Base-by-base conservation (phyloP, 2,113 vertebrate genomes). In the Sarotherodon lohbergeri region DNA sequence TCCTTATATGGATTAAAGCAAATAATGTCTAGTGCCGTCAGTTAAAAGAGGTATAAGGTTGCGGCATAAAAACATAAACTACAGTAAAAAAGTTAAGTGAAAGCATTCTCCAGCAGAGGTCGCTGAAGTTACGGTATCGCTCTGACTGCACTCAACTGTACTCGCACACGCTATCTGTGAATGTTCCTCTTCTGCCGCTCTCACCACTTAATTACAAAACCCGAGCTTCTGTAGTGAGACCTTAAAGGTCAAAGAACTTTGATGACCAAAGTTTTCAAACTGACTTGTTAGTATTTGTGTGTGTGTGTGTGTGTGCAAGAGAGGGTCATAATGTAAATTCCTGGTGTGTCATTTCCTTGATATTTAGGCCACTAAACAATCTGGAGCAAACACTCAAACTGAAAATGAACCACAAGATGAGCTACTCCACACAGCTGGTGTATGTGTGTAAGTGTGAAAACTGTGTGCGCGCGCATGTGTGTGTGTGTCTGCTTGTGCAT, bases 301-400 rank as follows among this genome's bases (percentile, higher is more conserved):
- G 24, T 24, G 24, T 84, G 32, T 17, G 14, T 9, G 2, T 22
- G 22, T 22, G 22, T 22, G 22, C 9, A n/a, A 6, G 2, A 7
- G 9, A 81, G 34, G 76, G 41, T 39, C 52, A 59, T n/a, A 46
- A 4, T 41, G 32, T 63, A 46, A 61, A 22, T 29, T 52, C 22
- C 27, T 34, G 11, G 7, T 8, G 29, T 46, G 63, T 41, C 68
- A 52, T 66, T 88, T 80, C 17, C 55, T 59, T 83, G 59, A 24
- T 84, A 88, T 91, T 90, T 85, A 50, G 80, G 90, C 63, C 81
- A 89, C 81, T 59, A 80, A 76, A 89, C 71, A 93, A 91, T 93
- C 89, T 91, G 71, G 73, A 90, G 82, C 87, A 86, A 79, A 90
- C 80, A 73, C 84, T 81, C 81, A 93, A 94, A 94, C 92, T 93